phyloP scores from a whole-genome alignment of 2,797 vertebrate species.

The Aldrovandia affinis region DNA sequence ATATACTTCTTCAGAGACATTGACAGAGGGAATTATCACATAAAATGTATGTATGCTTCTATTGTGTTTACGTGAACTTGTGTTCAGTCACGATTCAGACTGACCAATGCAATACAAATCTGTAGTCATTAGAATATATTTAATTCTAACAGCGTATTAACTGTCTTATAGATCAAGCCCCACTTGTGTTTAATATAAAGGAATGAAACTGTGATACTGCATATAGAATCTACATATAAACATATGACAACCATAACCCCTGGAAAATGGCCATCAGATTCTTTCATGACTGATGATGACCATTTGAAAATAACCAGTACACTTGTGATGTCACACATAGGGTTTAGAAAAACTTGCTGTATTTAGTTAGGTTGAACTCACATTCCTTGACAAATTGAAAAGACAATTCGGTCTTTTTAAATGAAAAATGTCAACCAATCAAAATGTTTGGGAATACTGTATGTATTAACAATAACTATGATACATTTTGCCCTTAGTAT shows the following conservation, averaged over 20 bases:
- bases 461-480: neutral
- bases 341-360: neutral
- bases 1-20: conserved; percentile 38
- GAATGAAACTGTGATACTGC: neutral
- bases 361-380: neutral
- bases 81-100: neutral
- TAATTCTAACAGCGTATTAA: conserved; percentile 15
- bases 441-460: too few relatives aligned
- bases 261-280: neutral
- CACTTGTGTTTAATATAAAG: neutral
- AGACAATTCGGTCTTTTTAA: neutral
- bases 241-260: neutral
- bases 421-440: neutral
- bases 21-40: conserved; percentile 37
- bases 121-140: neutral
- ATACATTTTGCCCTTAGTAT: neutral
- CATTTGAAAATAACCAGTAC: neutral
- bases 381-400: neutral
- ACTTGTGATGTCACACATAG: neutral
- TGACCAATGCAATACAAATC: neutral
- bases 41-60: conserved; percentile 48
- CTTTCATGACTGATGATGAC: neutral
- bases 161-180: neutral
- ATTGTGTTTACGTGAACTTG: conserved; percentile 20
- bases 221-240: neutral